phyloP scores from a whole-genome alignment of 2,113 vertebrate genomes.

The Gallinago jamesoni region DNA sequence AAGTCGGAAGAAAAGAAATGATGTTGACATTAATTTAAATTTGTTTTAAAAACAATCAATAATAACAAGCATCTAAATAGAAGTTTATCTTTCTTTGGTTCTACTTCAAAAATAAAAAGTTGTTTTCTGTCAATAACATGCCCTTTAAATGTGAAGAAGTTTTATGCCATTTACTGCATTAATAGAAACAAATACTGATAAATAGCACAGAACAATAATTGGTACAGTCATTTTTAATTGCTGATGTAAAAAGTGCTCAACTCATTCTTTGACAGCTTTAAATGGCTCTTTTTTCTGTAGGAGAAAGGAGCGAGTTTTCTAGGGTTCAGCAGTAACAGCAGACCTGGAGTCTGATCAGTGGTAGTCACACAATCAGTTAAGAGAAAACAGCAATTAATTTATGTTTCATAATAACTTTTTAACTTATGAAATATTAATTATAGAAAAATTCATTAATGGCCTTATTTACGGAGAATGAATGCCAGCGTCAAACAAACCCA shows the following conservation, averaged over 20 bases:
- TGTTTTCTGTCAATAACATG: background rate
- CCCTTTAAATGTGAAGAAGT: background rate
- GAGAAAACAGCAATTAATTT: slow-evolving; percentile 4
- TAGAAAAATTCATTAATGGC: background rate
- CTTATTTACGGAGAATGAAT: background rate
- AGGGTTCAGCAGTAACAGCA: background rate
- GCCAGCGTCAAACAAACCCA: background rate
- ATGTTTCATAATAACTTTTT: background rate
- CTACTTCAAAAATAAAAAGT: background rate
- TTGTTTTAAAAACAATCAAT: background rate
- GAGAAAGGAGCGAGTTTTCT: background rate
- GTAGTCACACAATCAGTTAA: background rate
- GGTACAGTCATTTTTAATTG: background rate
- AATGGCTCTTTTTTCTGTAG: background rate
- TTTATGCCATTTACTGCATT: background rate
- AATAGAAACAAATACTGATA: background rate
- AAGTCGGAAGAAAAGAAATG: background rate
- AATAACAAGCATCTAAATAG: background rate
- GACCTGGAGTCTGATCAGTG: background rate
- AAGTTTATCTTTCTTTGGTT: background rate
- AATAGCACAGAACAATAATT: background rate
- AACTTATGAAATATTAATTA: background rate
- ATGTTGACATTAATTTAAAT: background rate
- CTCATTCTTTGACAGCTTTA: background rate
- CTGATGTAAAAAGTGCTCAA: background rate